These are phyloP conservation scores for Drosophila anceps DNA, from an alignment of 2,888 invertebrate genomes.

Conservation along the genomic window DNA sequence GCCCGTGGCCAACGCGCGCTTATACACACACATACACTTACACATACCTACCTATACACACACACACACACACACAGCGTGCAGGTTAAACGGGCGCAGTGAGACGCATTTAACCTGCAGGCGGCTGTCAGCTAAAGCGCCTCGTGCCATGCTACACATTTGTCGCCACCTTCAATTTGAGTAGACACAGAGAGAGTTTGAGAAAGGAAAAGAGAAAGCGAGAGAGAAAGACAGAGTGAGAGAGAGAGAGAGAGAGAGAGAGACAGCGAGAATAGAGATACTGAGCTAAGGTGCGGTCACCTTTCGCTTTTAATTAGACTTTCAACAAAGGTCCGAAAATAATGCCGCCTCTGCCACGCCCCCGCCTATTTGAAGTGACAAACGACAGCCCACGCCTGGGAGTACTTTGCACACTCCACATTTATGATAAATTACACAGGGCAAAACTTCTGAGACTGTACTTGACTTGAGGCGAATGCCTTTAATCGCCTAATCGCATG, in stretches of 20 bases:
- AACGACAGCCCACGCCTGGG: slow-evolving; percentile 32
- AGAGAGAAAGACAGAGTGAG: too few species aligned
- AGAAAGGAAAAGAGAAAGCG: not conserved
- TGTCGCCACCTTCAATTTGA: slow-evolving; percentile 62
- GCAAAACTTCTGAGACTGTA: slow-evolving; percentile 2
- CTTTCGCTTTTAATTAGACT: slow-evolving; percentile 68
- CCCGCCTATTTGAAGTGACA: not conserved
- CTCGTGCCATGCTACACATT: slow-evolving; percentile 61
- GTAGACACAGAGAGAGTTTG: not conserved
- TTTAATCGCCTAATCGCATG: slow-evolving; percentile 46
- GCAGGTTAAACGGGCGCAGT: slow-evolving; percentile 72
- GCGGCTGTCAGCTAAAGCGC: slow-evolving; percentile 45
- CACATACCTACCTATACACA: slow-evolving; percentile 27
- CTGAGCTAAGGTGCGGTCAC: slow-evolving; percentile 54
- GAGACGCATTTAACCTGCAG: slow-evolving; percentile 64
- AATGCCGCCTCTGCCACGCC: slow-evolving; percentile 9
- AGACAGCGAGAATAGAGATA: not conserved
- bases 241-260: not conserved
- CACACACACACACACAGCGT: slow-evolving; percentile 6
- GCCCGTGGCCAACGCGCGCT: slow-evolving; percentile 57
- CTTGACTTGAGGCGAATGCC: slow-evolving; percentile 4
- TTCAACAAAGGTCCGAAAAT: slow-evolving; percentile 48
- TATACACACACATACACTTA: slow-evolving; percentile 21
- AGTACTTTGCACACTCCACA: slow-evolving; percentile 36
- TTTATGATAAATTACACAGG: slow-evolving; percentile 55